phyloP scores from a whole-genome alignment of 2,888 invertebrate genomes.

The Criorhina ranunculi region DNA sequence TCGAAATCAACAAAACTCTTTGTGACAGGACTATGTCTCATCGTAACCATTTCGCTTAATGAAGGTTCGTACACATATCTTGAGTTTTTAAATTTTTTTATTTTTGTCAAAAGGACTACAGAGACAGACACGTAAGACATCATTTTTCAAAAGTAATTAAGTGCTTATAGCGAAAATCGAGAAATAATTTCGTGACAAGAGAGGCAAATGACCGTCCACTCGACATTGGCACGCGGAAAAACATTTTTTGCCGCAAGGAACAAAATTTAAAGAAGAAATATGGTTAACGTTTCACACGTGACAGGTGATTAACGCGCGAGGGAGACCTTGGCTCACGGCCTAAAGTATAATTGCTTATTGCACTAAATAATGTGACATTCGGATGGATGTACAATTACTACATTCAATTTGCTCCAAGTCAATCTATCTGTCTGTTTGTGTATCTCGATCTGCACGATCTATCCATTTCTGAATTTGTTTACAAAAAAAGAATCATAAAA shows the following conservation, averaged over 20 bases:
- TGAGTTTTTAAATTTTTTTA: no score
- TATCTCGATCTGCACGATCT: slow-evolving; percentile 50
- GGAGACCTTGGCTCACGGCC: slow-evolving; percentile 48
- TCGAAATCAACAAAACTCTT: slow-evolving; percentile 67
- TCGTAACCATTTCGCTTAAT: slow-evolving; percentile 58
- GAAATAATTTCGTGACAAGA: slow-evolving; percentile 23
- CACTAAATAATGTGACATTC: slow-evolving; percentile 25
- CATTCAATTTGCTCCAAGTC: slow-evolving; percentile 45
- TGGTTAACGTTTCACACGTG: slow-evolving; percentile 51
- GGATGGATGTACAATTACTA: slow-evolving; percentile 42
- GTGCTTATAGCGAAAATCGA: background rate
- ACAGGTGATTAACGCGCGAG: slow-evolving; percentile 54
- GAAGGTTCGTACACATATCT: slow-evolving; percentile 71
- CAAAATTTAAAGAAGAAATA: slow-evolving; percentile 13
- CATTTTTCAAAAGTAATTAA: slow-evolving; percentile 21
- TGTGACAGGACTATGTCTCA: slow-evolving; percentile 70
- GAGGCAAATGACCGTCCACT: slow-evolving; percentile 32
- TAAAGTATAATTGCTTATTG: slow-evolving; percentile 52
- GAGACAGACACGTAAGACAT: no score
- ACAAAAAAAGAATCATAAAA: slow-evolving; percentile 47
- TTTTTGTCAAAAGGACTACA: slow-evolving; percentile 36
- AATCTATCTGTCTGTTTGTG: slow-evolving; percentile 41
- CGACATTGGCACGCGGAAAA: slow-evolving; percentile 23
- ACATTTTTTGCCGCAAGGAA: slow-evolving; percentile 7
- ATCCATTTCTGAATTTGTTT: slow-evolving; percentile 44